phyloP scores from a whole-genome alignment of 2,888 invertebrate genomes.

The Carterocephalus palaemon region DNA sequence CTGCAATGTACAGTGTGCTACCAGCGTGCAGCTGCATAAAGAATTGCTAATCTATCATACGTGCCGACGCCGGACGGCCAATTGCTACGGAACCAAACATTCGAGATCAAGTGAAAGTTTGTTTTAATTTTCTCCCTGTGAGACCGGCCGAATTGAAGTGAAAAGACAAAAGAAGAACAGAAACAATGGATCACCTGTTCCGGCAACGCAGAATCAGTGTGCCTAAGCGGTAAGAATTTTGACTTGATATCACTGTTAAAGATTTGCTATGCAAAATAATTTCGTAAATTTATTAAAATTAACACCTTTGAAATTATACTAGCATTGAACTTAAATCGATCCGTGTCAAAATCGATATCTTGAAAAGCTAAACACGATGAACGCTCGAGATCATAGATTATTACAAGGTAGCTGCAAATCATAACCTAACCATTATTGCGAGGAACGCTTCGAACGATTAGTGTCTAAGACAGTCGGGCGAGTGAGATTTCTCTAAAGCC shows the following conservation, averaged over 20 bases:
- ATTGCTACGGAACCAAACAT: conserved; percentile 29
- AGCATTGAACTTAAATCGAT: no score
- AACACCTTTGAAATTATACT: no score
- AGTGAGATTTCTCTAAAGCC: conserved; percentile 19
- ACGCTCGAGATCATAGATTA: background rate
- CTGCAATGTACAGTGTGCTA: conserved; percentile 6
- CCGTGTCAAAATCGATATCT: no score
- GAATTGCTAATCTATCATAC: no score
- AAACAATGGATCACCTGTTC: conserved; percentile 75
- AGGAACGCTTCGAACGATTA: conserved; percentile 12
- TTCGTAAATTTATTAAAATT: no score
- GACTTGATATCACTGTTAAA: no score
- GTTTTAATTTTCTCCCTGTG: conserved; percentile 60
- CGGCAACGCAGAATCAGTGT: conserved; percentile 71
- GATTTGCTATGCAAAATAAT: no score
- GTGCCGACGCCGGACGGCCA: conserved; percentile 1
- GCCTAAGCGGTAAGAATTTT: conserved; percentile 64
- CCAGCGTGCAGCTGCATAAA: conserved; percentile 4
- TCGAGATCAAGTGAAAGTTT: conserved; percentile 71
- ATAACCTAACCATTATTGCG: conserved; percentile 3
- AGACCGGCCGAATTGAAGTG: conserved; percentile 53
- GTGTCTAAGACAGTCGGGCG: conserved; percentile 13
- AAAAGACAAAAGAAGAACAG: conserved; percentile 50
- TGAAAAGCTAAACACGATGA: no score
- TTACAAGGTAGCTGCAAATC: conserved; percentile 1